Evolutionary conservation across 2,888 invertebrate genomes (phyloP).

Genomic region (Laothoe populi): DNA sequence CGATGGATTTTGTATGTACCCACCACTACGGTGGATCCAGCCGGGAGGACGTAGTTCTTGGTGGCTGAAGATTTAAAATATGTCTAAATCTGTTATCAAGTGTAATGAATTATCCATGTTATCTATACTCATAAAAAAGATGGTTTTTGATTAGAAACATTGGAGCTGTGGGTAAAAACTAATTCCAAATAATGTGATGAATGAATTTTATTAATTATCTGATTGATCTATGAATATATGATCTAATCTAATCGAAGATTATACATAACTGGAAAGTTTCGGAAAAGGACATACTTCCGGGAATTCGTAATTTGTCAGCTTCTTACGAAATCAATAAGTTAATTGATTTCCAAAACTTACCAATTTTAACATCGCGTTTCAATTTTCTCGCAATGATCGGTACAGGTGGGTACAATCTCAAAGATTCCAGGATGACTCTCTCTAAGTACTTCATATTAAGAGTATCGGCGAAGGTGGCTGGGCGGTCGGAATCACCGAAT

Average conservation of each 20-base stretch:
- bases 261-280: too few relatives aligned
- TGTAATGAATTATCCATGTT: too few relatives aligned
- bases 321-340: not conserved
- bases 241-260: too few relatives aligned
- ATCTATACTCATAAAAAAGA: too few relatives aligned
- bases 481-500: slow-evolving; percentile 91
- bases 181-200: too few relatives aligned
- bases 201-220: too few relatives aligned
- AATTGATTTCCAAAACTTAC: slow-evolving; percentile 59
- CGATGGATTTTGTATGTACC: slow-evolving; percentile 89
- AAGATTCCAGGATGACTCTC: slow-evolving; percentile 90
- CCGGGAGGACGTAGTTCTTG: slow-evolving; percentile 87
- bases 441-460: slow-evolving; percentile 93
- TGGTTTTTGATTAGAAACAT: too few relatives aligned
- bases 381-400: slow-evolving; percentile 90
- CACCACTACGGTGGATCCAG: slow-evolving; percentile 88
- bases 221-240: too few relatives aligned
- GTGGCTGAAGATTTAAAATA: slow-evolving; percentile 73
- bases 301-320: not conserved
- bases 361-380: slow-evolving; percentile 88
- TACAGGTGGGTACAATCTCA: slow-evolving; percentile 92
- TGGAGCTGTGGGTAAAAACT: too few relatives aligned
- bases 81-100: not conserved
- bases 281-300: not conserved
- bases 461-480: slow-evolving; percentile 90